These are phyloP conservation scores for Cantharis rufa DNA, from an alignment of 2,888 invertebrate genomes.

Conservation along the genomic window DNA sequence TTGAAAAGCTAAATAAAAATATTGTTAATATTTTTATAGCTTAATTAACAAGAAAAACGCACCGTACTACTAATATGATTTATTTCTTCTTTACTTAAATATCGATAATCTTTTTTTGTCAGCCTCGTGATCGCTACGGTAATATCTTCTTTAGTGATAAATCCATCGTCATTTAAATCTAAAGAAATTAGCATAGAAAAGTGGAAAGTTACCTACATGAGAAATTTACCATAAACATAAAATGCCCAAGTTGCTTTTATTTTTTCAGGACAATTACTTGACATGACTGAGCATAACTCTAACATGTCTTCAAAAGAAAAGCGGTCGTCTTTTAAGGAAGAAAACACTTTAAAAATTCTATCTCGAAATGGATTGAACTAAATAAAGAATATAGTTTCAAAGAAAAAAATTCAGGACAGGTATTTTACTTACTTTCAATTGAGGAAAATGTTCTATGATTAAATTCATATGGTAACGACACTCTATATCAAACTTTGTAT, in stretches of 20 bases:
- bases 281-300: constrained; percentile 78
- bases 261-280: constrained; percentile 69
- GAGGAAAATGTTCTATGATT: constrained; percentile 66
- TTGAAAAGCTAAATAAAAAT: constrained; percentile 60
- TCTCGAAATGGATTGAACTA: constrained; percentile 78
- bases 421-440: constrained; percentile 61
- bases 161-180: constrained; percentile 69
- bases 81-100: constrained; percentile 29
- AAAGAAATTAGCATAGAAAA: constrained; percentile 14
- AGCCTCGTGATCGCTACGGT: constrained; percentile 60
- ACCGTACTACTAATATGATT: background rate
- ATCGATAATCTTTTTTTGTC: constrained; percentile 49
- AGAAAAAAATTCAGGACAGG: too few species aligned
- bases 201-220: background rate
- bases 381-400: constrained; percentile 42
- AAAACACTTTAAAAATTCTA: constrained; percentile 74
- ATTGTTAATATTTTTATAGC: background rate
- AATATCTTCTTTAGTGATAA: constrained; percentile 63
- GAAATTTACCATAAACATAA: constrained; percentile 68
- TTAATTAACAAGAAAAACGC: constrained; percentile 24
- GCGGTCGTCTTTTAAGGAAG: constrained; percentile 67
- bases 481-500: constrained; percentile 55
- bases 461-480: constrained; percentile 60
- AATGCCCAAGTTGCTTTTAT: constrained; percentile 81
- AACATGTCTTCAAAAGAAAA: constrained; percentile 80